A percentile compares a stretch with the other conserved stretches of the same genome.
These are phyloP conservation scores for Serinus canaria DNA, from an alignment of 2,113 vertebrate species.

Conservation along the genomic window DNA sequence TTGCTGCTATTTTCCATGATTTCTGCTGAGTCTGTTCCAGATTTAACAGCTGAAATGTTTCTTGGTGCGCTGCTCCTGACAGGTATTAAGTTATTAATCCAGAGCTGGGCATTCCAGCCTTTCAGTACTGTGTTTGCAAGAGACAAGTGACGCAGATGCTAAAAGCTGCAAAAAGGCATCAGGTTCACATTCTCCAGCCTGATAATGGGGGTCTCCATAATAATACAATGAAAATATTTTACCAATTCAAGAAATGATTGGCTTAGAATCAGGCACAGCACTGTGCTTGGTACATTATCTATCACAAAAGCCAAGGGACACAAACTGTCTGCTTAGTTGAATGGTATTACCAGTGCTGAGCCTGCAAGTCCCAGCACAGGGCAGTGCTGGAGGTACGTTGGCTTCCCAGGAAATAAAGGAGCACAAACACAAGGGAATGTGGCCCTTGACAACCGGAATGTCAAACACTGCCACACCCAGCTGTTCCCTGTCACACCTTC, in stretches of 20 bases:
- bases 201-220: not conserved
- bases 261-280: not conserved
- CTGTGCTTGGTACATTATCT: not conserved
- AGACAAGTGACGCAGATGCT: not conserved
- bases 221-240: not conserved
- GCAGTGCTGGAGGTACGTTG: not conserved
- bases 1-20: not conserved
- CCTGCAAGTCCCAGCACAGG: not conserved
- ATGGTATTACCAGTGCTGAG: not conserved
- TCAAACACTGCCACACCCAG: not conserved
- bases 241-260: not conserved
- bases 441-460: fast-evolving
- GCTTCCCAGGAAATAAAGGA: not conserved
- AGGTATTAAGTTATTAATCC: slow-evolving; percentile 7
- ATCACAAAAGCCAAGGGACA: not conserved
- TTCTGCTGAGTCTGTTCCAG: not conserved
- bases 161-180: not conserved
- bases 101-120: not conserved
- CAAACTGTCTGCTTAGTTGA: not conserved
- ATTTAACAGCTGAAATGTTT: not conserved
- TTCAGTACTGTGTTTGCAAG: not conserved
- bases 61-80: not conserved
- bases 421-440: not conserved
- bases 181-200: not conserved
- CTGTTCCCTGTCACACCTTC: not conserved